A percentile compares a stretch with the other conserved stretches of the same genome.
phyloP scores from a whole-genome alignment of 2,113 vertebrate genomes.

The Peucedramus taeniatus region DNA sequence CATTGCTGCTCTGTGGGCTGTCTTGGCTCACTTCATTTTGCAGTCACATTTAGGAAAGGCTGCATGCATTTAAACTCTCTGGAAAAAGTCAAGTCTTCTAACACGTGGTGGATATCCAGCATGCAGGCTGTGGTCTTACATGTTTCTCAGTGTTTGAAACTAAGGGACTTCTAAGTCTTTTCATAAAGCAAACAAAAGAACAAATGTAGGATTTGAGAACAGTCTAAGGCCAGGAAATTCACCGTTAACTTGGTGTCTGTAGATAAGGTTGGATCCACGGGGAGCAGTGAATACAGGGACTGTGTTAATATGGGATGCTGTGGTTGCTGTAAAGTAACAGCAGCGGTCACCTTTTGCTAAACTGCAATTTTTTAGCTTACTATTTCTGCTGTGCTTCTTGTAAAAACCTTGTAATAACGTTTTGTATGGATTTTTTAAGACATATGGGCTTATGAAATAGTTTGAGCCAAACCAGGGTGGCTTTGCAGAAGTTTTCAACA shows the following conservation, averaged over 20 bases:
- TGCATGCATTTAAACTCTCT: not conserved
- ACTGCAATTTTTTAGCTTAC: not conserved
- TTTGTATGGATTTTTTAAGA: not conserved
- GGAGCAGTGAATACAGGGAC: not conserved
- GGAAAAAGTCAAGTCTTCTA: not conserved
- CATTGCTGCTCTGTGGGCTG: slow-evolving; percentile 13
- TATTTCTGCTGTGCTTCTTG: not conserved
- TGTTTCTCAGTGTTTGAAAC: not conserved
- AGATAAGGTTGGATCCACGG: not conserved
- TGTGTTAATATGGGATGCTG: not conserved
- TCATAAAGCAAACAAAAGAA: not conserved
- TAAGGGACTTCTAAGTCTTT: not conserved
- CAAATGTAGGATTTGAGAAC: not conserved
- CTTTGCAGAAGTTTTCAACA: not conserved
- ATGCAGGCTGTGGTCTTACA: not conserved
- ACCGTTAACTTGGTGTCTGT: not conserved
- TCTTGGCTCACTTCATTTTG: not conserved
- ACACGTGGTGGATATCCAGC: not conserved
- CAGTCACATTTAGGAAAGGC: not conserved
- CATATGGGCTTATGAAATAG: fast-evolving
- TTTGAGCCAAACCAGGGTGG: not conserved
- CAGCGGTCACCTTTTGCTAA: not conserved
- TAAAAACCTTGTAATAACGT: not conserved
- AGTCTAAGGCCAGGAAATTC: not conserved
- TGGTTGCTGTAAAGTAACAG: not conserved